A percentile compares a stretch with the other conserved stretches of the same genome.
phyloP scores from a whole-genome alignment of 2,113 vertebrate species.

The Phainopepla nitens region DNA sequence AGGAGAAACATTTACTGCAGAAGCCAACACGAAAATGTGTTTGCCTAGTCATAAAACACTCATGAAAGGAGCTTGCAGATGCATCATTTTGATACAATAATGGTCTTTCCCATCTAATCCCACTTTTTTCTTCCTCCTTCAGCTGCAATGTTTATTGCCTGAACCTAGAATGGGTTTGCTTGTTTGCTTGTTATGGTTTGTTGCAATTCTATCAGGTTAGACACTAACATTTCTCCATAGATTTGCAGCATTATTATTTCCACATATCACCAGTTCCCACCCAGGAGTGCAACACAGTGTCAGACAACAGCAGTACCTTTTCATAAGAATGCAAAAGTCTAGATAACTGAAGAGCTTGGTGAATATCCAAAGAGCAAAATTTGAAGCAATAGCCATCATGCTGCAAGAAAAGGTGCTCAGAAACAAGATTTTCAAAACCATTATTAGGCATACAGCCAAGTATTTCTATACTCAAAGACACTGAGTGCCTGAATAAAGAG shows the following conservation, averaged over 20 bases:
- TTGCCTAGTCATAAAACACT: constrained; percentile 77
- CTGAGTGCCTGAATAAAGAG: not conserved
- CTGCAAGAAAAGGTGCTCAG: not conserved
- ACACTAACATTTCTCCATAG: constrained; percentile 19
- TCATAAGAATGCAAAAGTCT: not conserved
- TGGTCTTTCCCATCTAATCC: constrained; percentile 74
- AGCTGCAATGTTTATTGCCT: constrained; percentile 70
- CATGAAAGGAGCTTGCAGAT: constrained; percentile 72
- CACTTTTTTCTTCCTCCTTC: constrained; percentile 55
- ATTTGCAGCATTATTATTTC: constrained; percentile 28
- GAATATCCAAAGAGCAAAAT: not conserved
- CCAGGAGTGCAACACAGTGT: not conserved
- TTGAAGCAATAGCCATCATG: not conserved
- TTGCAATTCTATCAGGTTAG: constrained; percentile 32
- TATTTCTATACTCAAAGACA: not conserved
- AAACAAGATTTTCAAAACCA: not conserved
- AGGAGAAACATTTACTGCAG: constrained; percentile 76
- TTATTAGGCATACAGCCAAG: not conserved
- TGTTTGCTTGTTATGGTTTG: constrained; percentile 39
- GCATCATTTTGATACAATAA: constrained; percentile 76
- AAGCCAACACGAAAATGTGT: constrained; percentile 72
- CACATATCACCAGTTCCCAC: not conserved
- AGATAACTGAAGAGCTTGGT: not conserved
- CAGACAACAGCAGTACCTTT: not conserved
- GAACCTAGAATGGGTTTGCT: constrained; percentile 47